Conservation (phyloP, 2,113 vertebrate species). For the Lasiurus borealis region DNA sequence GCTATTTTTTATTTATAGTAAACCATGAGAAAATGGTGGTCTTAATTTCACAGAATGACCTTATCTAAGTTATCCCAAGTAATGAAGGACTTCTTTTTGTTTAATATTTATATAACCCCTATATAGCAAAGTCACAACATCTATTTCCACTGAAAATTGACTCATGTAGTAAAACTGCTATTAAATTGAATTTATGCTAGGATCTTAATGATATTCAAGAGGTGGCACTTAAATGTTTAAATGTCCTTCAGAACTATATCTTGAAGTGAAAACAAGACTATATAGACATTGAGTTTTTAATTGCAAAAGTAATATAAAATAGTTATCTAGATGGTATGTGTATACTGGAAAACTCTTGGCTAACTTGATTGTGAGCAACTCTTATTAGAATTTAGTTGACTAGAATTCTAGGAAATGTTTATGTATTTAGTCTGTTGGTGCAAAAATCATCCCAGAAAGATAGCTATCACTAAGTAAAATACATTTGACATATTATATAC, state of each 20-base stretch:
- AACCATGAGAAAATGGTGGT: background rate
- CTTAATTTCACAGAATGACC: slow-evolving; percentile 5
- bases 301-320: slow-evolving; percentile 33
- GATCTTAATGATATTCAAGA: slow-evolving; percentile 17
- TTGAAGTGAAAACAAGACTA: background rate
- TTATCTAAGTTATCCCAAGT: background rate
- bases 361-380: slow-evolving; percentile 14
- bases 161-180: background rate
- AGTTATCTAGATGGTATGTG: background rate
- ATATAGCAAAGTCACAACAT: slow-evolving; percentile 3
- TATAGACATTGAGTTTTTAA: slow-evolving; percentile 12
- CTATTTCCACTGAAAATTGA: slow-evolving; percentile 12
- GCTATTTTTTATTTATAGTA: slow-evolving; percentile 61
- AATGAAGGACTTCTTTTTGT: slow-evolving; percentile 48
- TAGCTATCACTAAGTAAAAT: background rate
- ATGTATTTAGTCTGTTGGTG: background rate
- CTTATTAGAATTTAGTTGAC: slow-evolving; percentile 27
- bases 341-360: background rate
- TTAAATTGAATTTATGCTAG: slow-evolving; percentile 30
- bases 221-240: background rate
- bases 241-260: background rate
- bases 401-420: background rate
- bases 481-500: background rate
- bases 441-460: slow-evolving; percentile 2
- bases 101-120: background rate